Base-by-base conservation (phyloP, 2,797 vertebrate genomes). In the Rhynchotus rufescens region DNA sequence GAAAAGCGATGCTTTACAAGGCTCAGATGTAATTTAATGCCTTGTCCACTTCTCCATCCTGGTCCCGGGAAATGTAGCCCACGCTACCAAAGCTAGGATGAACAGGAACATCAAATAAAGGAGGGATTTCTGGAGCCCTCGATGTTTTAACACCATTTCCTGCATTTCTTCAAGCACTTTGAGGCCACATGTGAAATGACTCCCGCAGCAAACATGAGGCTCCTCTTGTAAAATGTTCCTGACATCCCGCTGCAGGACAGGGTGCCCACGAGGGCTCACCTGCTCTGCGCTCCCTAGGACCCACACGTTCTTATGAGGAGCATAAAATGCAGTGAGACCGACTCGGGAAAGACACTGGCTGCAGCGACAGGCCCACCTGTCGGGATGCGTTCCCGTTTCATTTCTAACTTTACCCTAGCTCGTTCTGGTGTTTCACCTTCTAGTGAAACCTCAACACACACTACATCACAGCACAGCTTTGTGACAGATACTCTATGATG, bases 371-470 rank as follows among this genome's bases (percentile, higher is more conserved):
- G 90, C 73, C 76, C 64, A 34, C 9, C 38, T 8, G 13, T 4
- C 16, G 23, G 8, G 23, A 2, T 5, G 4, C 26, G 6, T 14
- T 47, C 32, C 16, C 74, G 15, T 67, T 38, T 75, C 75, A 78
- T 65, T 28, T 57, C 59, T 60, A 21, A 23, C 0, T 0, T 36
- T 34, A 15, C n/a, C 40, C 54, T 26, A 40, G 19, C 84, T 67
- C 77, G 34, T 40, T 85, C 67, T 80, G 71, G 64, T 13, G 38
- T 86, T 85, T 67, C 84, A 26, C 62, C 75, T 44, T 20, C 77
- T 6, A 51, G 45, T 36, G 36, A 36, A 36, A 14, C 36, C 16
- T 42, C 57, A n/a, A 5, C 76, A 47, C 12, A 9, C 15, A 2
- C 25, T 3, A 8, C 12, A 26, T 8, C 32, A 67, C 56, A 30